These are phyloP conservation scores for Auanema sp. DNA, from an alignment of 2,888 invertebrate genomes.

Conservation along the genomic window DNA sequence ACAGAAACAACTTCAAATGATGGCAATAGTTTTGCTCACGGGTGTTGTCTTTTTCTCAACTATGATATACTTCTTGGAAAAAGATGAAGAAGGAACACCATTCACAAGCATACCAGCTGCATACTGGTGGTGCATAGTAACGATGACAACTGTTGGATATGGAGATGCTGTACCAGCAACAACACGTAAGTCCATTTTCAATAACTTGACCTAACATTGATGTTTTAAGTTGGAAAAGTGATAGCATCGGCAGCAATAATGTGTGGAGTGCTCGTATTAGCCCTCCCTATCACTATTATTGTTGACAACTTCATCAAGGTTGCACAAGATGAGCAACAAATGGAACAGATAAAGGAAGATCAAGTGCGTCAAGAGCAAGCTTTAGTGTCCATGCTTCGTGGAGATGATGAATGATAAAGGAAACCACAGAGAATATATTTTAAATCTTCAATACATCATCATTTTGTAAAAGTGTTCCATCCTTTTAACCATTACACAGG, in stretches of 20 bases:
- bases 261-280: conserved; percentile 62
- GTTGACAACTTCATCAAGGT: conserved; percentile 64
- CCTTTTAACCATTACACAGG: no score
- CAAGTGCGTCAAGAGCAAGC: conserved; percentile 45
- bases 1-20: conserved; percentile 62
- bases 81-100: conserved; percentile 61
- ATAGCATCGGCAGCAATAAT: conserved; percentile 63
- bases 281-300: conserved; percentile 64
- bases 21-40: conserved; percentile 61
- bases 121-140: conserved; percentile 64
- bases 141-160: conserved; percentile 64
- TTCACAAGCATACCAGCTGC: conserved; percentile 64
- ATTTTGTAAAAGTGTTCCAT: no score
- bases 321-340: conserved; percentile 59
- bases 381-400: conserved; percentile 43
- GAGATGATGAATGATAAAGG: conserved; percentile 27
- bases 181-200: conserved; percentile 47
- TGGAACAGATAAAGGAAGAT: conserved; percentile 55
- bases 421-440: background rate
- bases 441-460: background rate
- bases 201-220: background rate
- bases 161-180: conserved; percentile 62
- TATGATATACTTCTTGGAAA: conserved; percentile 63
- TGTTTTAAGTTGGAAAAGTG: conserved; percentile 55
- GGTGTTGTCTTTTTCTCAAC: conserved; percentile 64